Base-by-base conservation (phyloP, 1,140 invertebrate species). In the Drosophila rufa region DNA sequence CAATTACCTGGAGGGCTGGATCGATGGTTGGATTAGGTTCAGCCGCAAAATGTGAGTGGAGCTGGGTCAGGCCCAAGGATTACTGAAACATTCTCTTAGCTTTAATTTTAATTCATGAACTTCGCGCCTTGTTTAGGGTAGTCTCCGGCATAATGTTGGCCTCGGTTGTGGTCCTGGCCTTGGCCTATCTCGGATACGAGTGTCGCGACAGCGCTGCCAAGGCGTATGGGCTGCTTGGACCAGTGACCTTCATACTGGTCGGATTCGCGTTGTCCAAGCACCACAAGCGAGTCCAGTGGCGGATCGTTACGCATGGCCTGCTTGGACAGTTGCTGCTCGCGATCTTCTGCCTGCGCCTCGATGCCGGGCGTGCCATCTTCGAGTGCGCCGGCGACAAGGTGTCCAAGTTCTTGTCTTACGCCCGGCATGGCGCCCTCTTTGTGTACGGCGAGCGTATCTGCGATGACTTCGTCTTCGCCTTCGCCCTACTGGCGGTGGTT, bases 321-420 rank as follows among this genome's bases (percentile, higher is more conserved):
- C 93, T 95, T 1, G 91, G 98, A 1, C 98, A 99, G 93, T 96
- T 99, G 79, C 25, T 95, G 1, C 95, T 99, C 61, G 98, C 97
- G 0, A 79, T 99, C 1, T 56, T 98, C 1, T 97, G 97, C 53
- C 95, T 99, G 50, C 94, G 97, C 67, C 98, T 97, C 95, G 74
- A 94, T 0, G 92, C 95, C 25, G 98, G 98, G 0, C 94, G 96
- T 53, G 77, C 93, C 0, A 94, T 97, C 7, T 96, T 99, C 60
- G 89, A 96, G 50, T 98, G 97, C 91, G 87, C 97, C 19, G 96
- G 97, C 1, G 93, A 96, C 47, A 96, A 96, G 93, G 95, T 96
- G 4, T 94, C 95, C 3, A 94, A 93, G 0, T 99, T 99, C 87
- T 92, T 99, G 7, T 93, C 94, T 1, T 98, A 96, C 82, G 95